Conservation (phyloP, 2,113 vertebrate genomes). For the Sisor rabdophorus region DNA sequence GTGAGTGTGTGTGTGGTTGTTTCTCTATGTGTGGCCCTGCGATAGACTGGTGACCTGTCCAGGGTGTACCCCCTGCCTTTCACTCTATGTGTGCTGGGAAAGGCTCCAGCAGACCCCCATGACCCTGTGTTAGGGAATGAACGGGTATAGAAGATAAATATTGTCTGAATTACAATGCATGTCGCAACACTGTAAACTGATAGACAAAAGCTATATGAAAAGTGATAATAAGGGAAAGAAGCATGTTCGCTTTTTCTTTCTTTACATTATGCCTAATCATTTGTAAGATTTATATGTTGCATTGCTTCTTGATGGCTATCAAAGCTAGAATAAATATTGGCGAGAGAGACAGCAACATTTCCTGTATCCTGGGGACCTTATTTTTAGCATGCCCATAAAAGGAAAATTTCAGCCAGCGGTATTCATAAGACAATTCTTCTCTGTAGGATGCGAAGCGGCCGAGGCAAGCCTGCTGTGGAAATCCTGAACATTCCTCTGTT, state of each 20-base stretch:
- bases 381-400: conserved; percentile 86
- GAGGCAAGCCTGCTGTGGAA: conserved; percentile 20
- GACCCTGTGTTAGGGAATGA: too few relatives aligned
- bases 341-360: conserved; percentile 52
- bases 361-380: conserved; percentile 61
- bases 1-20: too few relatives aligned
- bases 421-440: conserved; percentile 58
- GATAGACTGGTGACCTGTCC: too few relatives aligned
- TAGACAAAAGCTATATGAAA: neutral
- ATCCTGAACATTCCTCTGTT: conserved; percentile 21
- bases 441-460: conserved; percentile 44
- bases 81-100: too few relatives aligned
- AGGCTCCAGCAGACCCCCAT: too few relatives aligned
- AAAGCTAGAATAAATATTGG: conserved; percentile 55
- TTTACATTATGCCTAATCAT: conserved; percentile 26
- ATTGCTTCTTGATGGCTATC: conserved; percentile 55
- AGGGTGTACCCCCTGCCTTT: too few relatives aligned
- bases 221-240: conserved; percentile 1
- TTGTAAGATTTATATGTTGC: conserved; percentile 49
- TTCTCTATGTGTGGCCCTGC: too few relatives aligned
- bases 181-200: neutral
- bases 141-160: too few relatives aligned
- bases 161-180: too few relatives aligned
- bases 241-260: conserved; percentile 1
- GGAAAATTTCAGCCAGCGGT: conserved; percentile 70